These are phyloP conservation scores for Pocillopora grandis DNA, from an alignment of 92 coral and sea anemone species.

Conservation along the genomic window DNA sequence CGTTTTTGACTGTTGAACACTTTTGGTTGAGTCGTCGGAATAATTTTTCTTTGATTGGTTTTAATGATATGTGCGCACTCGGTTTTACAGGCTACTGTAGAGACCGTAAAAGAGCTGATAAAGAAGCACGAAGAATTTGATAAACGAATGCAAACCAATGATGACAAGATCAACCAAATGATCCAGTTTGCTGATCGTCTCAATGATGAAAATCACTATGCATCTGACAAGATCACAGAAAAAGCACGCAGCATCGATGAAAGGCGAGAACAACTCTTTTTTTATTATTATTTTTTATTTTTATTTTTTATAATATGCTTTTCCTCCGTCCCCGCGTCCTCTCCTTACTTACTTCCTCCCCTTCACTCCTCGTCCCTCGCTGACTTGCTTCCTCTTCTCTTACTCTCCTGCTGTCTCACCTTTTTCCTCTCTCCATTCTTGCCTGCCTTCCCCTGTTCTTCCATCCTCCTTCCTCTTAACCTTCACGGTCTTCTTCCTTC, in stretches of 20 bases:
- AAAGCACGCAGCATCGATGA: slow-evolving; percentile 96
- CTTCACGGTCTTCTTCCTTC: too few relatives aligned
- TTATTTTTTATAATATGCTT: too few relatives aligned
- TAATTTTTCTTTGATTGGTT: not conserved
- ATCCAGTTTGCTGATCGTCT: slow-evolving; percentile 91
- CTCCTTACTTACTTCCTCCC: too few relatives aligned
- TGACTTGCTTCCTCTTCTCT: too few relatives aligned
- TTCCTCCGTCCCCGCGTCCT: too few relatives aligned
- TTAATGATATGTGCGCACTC: not conserved
- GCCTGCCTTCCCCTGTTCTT: too few relatives aligned
- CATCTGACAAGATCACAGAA: slow-evolving; percentile 91
- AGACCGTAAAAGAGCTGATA: slow-evolving; percentile 91
- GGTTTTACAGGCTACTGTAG: slow-evolving; percentile 79
- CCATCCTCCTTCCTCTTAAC: too few relatives aligned
- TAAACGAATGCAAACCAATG: slow-evolving; percentile 91
- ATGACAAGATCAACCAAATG: slow-evolving; percentile 95
- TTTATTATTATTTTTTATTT: not conserved
- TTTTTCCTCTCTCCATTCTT: too few relatives aligned
- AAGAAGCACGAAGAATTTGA: slow-evolving; percentile 96
- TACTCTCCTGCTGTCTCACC: too few relatives aligned
- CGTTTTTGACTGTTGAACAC: too few relatives aligned
- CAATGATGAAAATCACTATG: slow-evolving; percentile 91
- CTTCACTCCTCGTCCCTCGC: too few relatives aligned
- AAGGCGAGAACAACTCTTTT: slow-evolving; percentile 50
- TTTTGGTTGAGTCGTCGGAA: not conserved